Base-by-base conservation (phyloP, 2,888 invertebrate genomes). In the Theretra japonica region DNA sequence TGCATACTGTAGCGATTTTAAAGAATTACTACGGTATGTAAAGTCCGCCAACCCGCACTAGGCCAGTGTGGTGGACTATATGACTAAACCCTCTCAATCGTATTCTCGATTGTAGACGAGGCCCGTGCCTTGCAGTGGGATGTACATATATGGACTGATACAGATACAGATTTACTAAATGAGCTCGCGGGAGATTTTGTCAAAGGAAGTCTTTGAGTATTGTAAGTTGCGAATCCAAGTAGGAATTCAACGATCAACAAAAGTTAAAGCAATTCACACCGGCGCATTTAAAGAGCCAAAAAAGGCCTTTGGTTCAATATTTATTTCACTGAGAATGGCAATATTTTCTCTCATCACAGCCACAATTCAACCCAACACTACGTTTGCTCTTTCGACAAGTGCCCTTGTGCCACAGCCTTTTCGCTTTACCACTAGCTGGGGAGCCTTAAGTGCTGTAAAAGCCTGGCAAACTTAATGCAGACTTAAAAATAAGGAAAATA, bases 381-480 rank as follows among this genome's bases (percentile, higher is more conserved):
- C 28, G 48, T 70, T 69, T 58, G 23, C 58, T 28, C 59, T 70
- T 48, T 65, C 41, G 41, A 65, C 23, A 65, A 65, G 48, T 48
- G 23, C 65, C 23, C 23, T 65, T 65, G 17, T 21, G 33, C 48
- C 33, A 6, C 65, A 41, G 11, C 23, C 41, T 65, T 65, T 65
- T 48, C 65, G 48, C 48, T 48, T 65, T 65, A 23, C 17, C 65
- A 65, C 23, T 23, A 23, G 23, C 48, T 23, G 15, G 21, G 8
- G 23, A 65, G 23, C 23, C 41, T n/a, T 48, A 48, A 65, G 41
- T 6, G 41, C 65, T 6, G 15, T 65, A 11, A 25, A 65, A 65
- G 65, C 15, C 41, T 41, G 21, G 3, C 33, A 60, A 19, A 23
- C 5, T 48, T 60, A 30, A 17, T 23, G 21, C n/a, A 1, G 8